A percentile compares a stretch with the other conserved stretches of the same genome.
These are phyloP conservation scores for Lingula anatina DNA, from an alignment of 2,888 invertebrate genomes.

Conservation along the genomic window DNA sequence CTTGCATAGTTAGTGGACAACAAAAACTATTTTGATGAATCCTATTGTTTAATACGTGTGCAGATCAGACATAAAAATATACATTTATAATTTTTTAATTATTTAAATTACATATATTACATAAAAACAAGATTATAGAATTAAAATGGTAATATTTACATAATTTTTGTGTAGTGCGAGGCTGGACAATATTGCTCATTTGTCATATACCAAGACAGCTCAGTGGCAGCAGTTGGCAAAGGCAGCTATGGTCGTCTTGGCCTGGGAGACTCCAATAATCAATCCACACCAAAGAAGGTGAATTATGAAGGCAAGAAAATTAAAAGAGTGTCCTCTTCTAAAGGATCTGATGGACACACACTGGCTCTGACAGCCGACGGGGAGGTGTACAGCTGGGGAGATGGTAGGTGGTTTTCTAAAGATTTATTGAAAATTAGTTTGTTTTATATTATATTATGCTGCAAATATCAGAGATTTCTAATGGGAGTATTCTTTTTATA, in stretches of 20 bases:
- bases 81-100: too few species aligned
- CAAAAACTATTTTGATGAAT: too few species aligned
- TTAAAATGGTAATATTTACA: background rate
- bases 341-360: conserved; percentile 64
- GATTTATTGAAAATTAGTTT: too few species aligned
- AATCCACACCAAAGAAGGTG: conserved; percentile 58
- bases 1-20: too few species aligned
- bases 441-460: too few species aligned
- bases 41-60: too few species aligned
- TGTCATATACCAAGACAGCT: conserved; percentile 59
- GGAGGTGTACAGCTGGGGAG: conserved; percentile 65
- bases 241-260: conserved; percentile 64
- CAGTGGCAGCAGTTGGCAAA: conserved; percentile 62
- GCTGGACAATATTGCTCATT: conserved; percentile 66
- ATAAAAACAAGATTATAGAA: too few species aligned
- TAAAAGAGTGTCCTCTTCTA: conserved; percentile 59
- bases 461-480: too few species aligned
- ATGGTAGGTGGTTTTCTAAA: conserved; percentile 54
- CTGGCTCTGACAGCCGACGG: conserved; percentile 62
- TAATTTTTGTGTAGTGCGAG: conserved; percentile 54
- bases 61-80: too few species aligned
- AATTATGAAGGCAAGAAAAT: conserved; percentile 54
- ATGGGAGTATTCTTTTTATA: too few species aligned
- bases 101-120: too few species aligned
- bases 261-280: conserved; percentile 62